Conservation (phyloP, 1,140 invertebrate species). For the Neodiprion pinetum region DNA sequence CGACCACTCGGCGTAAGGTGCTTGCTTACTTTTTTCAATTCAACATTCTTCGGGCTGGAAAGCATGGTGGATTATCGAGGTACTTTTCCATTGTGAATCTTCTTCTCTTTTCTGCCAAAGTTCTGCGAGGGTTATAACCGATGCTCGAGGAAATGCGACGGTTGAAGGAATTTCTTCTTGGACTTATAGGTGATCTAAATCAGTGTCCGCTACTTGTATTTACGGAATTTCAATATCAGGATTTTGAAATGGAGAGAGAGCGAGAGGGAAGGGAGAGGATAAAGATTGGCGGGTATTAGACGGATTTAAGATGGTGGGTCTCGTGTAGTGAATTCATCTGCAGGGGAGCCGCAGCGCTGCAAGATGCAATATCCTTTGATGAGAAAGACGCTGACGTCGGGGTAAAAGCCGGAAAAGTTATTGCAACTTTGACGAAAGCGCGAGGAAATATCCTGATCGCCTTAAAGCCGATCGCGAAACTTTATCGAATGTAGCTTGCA, state of each 20-base stretch:
- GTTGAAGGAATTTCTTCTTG: too few relatives aligned
- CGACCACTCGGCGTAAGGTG: too few relatives aligned
- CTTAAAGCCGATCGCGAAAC: not conserved
- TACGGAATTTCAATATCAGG: not conserved
- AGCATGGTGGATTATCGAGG: too few relatives aligned
- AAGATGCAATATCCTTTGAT: not conserved
- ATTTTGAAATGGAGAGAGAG: not conserved
- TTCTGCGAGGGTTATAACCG: too few relatives aligned
- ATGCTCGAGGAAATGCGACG: too few relatives aligned
- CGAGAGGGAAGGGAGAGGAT: not conserved
- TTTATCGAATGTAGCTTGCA: not conserved
- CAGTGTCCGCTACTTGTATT: not conserved
- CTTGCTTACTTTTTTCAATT: too few relatives aligned
- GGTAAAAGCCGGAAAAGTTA: constrained; percentile 3
- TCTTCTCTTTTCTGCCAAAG: too few relatives aligned
- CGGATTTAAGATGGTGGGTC: not conserved
- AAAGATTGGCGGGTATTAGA: not conserved
- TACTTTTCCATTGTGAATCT: too few relatives aligned
- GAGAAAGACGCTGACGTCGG: not conserved
- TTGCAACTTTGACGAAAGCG: not conserved
- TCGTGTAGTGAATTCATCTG: not conserved
- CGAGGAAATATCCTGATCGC: not conserved
- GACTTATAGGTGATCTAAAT: too few relatives aligned
- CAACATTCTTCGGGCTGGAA: too few relatives aligned
- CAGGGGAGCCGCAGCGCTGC: not conserved